Percentiles rank a stretch among this genome's conserved stretches.
Conservation (phyloP, 2,888 invertebrate genomes). For the Trachelus stipa region DNA sequence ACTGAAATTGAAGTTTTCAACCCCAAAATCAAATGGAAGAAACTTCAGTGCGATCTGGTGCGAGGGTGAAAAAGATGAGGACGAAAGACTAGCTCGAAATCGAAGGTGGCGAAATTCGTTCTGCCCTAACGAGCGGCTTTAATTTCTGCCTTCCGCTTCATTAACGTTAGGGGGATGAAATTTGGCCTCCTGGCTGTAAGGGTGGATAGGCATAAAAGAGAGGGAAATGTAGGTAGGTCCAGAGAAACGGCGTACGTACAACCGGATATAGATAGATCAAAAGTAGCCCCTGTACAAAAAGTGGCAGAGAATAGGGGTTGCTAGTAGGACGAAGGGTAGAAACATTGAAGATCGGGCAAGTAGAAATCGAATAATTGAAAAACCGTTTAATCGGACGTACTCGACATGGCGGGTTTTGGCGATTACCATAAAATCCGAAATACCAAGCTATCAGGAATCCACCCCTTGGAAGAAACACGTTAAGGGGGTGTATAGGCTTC, state of each 20-base stretch:
- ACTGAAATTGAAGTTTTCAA: neutral
- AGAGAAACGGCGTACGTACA: neutral
- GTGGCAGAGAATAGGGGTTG: neutral
- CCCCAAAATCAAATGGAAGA: neutral
- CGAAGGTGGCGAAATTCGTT: too few relatives aligned
- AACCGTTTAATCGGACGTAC: conserved; percentile 20
- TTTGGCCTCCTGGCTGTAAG: neutral
- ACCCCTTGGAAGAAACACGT: neutral
- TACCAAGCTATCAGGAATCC: conserved; percentile 1
- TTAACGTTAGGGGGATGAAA: conserved; percentile 19
- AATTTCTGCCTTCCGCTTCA: conserved; percentile 46
- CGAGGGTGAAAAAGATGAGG: neutral
- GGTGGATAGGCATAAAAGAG: neutral
- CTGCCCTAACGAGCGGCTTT: conserved; percentile 43
- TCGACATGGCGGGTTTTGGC: conserved; percentile 11
- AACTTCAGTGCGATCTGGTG: neutral
- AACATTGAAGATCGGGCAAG: neutral
- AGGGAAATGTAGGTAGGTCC: neutral
- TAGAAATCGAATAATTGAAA: neutral
- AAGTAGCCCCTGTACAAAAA: neutral
- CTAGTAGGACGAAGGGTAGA: neutral
- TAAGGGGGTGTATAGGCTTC: neutral
- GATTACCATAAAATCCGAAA: conserved; percentile 22
- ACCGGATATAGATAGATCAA: neutral
- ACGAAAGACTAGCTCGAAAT: neutral